Percentiles rank a stretch among this genome's conserved stretches.
phyloP scores from a whole-genome alignment of 2,797 vertebrate genomes.

The Neosilurus hyrtlii region DNA sequence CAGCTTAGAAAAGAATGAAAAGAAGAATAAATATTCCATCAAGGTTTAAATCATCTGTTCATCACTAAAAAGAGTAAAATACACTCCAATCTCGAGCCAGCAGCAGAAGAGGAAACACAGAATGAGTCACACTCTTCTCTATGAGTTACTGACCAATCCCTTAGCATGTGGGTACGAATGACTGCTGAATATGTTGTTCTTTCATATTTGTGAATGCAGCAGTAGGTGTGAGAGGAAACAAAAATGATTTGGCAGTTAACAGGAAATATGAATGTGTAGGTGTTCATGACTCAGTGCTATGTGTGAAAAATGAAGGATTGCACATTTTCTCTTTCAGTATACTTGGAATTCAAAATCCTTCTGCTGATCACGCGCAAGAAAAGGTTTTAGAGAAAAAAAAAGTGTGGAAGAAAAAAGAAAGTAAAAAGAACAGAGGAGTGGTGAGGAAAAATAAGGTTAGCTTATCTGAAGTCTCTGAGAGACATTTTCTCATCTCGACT shows the following conservation, averaged over 20 bases:
- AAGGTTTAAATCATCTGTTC: not conserved
- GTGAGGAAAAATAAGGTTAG: not conserved
- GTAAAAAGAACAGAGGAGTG: not conserved
- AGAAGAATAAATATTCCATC: not conserved
- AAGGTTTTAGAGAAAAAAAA: not conserved
- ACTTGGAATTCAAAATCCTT: not conserved
- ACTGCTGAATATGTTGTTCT: conserved; percentile 33
- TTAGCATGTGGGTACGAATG: conserved; percentile 34
- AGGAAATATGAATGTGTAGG: not conserved
- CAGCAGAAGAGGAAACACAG: conserved; percentile 19
- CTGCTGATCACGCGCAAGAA: conserved; percentile 6
- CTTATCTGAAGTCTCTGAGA: conserved; percentile 8
- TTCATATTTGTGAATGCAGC: conserved; percentile 32
- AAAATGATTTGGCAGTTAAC: conserved; percentile 3
- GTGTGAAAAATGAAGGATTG: not conserved
- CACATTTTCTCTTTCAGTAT: not conserved
- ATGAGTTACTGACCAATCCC: conserved; percentile 41
- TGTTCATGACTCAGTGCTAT: conserved; percentile 11
- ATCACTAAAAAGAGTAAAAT: not conserved
- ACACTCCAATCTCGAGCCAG: not conserved
- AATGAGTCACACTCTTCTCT: conserved; percentile 35
- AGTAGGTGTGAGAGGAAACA: conserved; percentile 32
- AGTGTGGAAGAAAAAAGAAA: not conserved
- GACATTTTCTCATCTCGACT: conserved; percentile 16
- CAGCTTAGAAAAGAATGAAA: no score